Evolutionary conservation across 2,888 invertebrate genomes (phyloP).

Genomic region (Schrankia costaestrigalis): DNA sequence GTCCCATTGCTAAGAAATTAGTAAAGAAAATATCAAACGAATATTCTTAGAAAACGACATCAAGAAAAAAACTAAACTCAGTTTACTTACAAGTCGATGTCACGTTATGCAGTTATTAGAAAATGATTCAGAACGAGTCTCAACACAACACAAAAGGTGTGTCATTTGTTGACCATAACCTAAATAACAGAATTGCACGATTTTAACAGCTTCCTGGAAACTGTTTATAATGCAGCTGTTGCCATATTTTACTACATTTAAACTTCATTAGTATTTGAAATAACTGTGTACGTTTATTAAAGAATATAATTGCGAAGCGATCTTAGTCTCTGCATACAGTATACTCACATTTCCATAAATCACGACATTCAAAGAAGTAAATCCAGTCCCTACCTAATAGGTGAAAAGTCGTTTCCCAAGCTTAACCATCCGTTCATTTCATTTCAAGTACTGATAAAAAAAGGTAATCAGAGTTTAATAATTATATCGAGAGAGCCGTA

Average conservation of each 20-base stretch:
- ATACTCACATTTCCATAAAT: constrained; percentile 1
- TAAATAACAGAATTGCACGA: constrained; percentile 24
- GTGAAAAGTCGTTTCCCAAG: no score
- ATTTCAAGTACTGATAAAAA: constrained; percentile 35
- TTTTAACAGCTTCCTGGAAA: constrained; percentile 31
- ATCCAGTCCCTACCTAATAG: constrained; percentile 9
- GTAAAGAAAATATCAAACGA: constrained; percentile 8
- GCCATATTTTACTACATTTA: constrained; percentile 18
- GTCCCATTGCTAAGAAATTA: no score
- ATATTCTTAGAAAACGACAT: constrained; percentile 9
- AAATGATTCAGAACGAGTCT: constrained; percentile 30
- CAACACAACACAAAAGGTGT: constrained; percentile 25
- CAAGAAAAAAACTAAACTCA: constrained; percentile 19
- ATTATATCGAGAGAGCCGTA: constrained; percentile 39
- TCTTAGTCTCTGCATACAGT: no score
- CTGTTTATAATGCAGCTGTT: constrained; percentile 18
- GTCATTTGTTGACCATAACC: constrained; percentile 32
- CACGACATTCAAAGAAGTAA: constrained; percentile 6
- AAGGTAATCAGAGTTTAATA: constrained; percentile 36
- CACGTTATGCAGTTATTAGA: constrained; percentile 39
- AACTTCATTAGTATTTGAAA: constrained; percentile 15
- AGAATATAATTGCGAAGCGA: no score
- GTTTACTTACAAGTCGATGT: constrained; percentile 23
- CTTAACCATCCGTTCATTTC: no score
- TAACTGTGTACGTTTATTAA: constrained; percentile 5